phyloP scores from a whole-genome alignment of 2,888 invertebrate species.

The Brenthis ino region DNA sequence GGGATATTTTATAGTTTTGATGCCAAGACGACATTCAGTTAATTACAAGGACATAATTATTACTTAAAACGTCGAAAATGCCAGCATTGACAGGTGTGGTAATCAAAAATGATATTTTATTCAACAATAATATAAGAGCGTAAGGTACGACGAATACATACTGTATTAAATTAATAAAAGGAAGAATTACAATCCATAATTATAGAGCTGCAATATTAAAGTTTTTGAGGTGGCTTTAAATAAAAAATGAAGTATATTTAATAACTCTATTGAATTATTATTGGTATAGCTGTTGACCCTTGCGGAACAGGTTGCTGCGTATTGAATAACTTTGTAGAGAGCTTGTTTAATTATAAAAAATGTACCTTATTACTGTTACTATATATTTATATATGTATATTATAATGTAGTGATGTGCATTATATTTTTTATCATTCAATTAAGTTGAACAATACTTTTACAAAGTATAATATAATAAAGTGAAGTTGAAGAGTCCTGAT shows the following conservation, averaged over 20 bases:
- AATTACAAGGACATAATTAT: conserved; percentile 41
- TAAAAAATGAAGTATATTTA: conserved; percentile 31
- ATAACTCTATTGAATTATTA: conserved; percentile 35
- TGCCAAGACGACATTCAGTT: conserved; percentile 24
- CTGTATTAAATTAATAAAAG: conserved; percentile 43
- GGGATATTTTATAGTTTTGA: conserved; percentile 1
- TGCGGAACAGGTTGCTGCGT: conserved; percentile 22
- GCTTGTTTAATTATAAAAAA: conserved; percentile 16
- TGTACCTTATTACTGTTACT: neutral
- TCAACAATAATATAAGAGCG: conserved; percentile 41
- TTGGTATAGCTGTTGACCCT: conserved; percentile 16
- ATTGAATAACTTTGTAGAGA: conserved; percentile 22
- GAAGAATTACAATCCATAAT: conserved; percentile 42
- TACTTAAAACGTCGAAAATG: conserved; percentile 42
- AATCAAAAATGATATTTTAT: conserved; percentile 46
- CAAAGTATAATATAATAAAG: neutral
- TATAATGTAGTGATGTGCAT: neutral
- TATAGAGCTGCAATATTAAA: conserved; percentile 38
- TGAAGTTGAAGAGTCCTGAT: no score
- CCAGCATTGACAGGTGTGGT: conserved; percentile 42
- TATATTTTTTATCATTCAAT: neutral
- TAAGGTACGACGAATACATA: conserved; percentile 40
- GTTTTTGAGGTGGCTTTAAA: conserved; percentile 32
- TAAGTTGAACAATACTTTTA: neutral
- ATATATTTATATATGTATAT: neutral